Base-by-base conservation (phyloP, 2,888 invertebrate species). In the Apamea epomidion region DNA sequence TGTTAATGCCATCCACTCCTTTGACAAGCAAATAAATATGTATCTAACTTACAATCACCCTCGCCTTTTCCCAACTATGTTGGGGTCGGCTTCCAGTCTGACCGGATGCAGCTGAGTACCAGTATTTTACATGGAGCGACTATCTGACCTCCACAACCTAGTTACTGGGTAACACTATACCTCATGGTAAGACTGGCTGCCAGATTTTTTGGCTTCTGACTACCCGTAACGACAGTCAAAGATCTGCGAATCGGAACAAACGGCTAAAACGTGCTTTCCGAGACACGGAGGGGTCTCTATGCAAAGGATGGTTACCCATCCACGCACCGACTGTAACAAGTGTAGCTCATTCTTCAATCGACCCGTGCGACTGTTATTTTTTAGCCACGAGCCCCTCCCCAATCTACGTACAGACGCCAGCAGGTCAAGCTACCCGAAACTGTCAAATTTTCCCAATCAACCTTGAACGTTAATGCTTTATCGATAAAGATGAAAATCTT, bases 1-100 rank as follows among this genome's bases (percentile, higher is more conserved):
- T 79, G 79, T 75, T 37, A 87, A 68, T 78, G 80, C 8, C 70
- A 65, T 29, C 51, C 6, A 4, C 29, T 67, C 37, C 2, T 37
- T 18, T 21, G 7, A 37, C 42, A 32, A 51, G 58, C n/a, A 37
- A 32, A 62, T 32, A 10, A 42, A 42, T 1, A 42, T 21, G 2
- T 14, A 81, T 37, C 14, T 42, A 1, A 51, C 29, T 4, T 37
- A 69, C 29, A 14, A 32, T 32, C 7, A 16, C 6, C 7, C 16
- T 16, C 2, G 0, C 6, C 62, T 64, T 64, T 7, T 29, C 7
- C 18, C 62, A 29, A 18, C 16, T 29, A 18, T 29, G 0, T 32
- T 29, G 7, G 62, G 29, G 29, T 64, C 5, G 0, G 16, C 18
- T 32, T 32, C 29, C 62, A 29, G 16, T 29, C 16, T 7, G 6